Evolutionary conservation across 2,113 vertebrate genomes (phyloP), one percentile per base, ranked within the genome.

Genomic region (Pelmatolapia mariae): DNA sequence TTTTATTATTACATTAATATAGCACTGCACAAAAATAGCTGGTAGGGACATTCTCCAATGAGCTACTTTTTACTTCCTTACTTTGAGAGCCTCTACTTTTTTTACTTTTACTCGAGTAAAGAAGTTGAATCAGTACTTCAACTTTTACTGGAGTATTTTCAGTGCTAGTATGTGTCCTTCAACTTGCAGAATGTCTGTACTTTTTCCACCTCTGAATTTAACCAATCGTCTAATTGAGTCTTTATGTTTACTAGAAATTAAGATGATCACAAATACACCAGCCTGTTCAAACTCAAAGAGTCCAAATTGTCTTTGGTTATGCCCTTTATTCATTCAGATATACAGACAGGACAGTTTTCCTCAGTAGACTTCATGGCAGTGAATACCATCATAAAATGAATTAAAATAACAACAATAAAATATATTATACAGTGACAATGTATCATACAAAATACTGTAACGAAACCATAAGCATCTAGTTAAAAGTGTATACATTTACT

Each of bases 401-500:
- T 81, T 76, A 40, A 90, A 88, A 84, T 88, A 76, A 91, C 53
- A 85, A 61, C 80, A 86, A 61, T 82, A 63, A 85, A 38, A 31
- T 81, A 89, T 79, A 89, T 91, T 18, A 84, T 68, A 82, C 87
- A 90, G 52, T 53, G 38, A 91, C 33, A 84, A 18, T 90, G 19
- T 85, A 78, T 78, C 45, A 78, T 87, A 91, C 47, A 92, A 92
- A 92, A 88, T 84, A 94, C 68, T 83, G 71, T 66, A 57, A 86
- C 86, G 61, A 79, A 91, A 79, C 82, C 31, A 90, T 45, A 89
- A 91, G 91, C 92, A 91, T 91, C 73, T 90, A 88, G 29, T 93
- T 88, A 93, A 91, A 92, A 89, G 87, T 89, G 87, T 92, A 93
- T 95, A 96, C 95, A 96, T 97, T 97, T 95, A 94, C 93, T 97